These are phyloP conservation scores for Manacus vitellinus DNA, from an alignment of 2,113 vertebrate species.

Conservation along the genomic window DNA sequence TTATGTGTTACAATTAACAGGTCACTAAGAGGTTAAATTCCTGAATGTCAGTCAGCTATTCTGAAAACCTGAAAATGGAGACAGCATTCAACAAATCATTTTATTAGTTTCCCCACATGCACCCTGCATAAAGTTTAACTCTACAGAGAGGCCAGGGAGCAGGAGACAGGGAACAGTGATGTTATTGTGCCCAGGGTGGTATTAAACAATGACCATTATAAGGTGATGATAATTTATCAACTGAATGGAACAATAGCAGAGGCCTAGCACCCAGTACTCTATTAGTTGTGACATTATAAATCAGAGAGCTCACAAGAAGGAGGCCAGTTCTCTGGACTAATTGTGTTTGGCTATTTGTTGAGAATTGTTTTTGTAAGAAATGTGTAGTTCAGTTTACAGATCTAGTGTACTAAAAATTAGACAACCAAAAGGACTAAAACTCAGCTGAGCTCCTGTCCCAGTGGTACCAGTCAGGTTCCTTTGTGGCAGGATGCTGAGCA, in stretches of 20 bases:
- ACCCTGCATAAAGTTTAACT: background rate
- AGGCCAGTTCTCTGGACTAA: background rate
- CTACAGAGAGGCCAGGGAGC: background rate
- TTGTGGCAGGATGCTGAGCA: background rate
- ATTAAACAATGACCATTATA: background rate
- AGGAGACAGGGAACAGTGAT: background rate
- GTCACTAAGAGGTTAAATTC: background rate
- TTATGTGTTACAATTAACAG: background rate
- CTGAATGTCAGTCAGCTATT: background rate
- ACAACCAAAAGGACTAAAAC: background rate
- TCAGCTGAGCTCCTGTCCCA: background rate
- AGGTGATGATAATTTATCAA: background rate
- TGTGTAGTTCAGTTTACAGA: background rate
- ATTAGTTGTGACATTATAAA: background rate
- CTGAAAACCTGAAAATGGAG: background rate
- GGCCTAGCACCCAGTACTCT: background rate
- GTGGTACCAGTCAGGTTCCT: background rate
- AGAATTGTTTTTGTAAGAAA: background rate
- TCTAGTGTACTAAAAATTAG: background rate
- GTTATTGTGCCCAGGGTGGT: background rate
- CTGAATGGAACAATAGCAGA: background rate
- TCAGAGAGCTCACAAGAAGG: background rate
- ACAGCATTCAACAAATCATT: background rate
- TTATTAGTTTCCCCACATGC: background rate
- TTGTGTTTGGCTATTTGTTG: background rate